phyloP scores from a whole-genome alignment of 2,797 vertebrate species.

The Parambassis ranga region DNA sequence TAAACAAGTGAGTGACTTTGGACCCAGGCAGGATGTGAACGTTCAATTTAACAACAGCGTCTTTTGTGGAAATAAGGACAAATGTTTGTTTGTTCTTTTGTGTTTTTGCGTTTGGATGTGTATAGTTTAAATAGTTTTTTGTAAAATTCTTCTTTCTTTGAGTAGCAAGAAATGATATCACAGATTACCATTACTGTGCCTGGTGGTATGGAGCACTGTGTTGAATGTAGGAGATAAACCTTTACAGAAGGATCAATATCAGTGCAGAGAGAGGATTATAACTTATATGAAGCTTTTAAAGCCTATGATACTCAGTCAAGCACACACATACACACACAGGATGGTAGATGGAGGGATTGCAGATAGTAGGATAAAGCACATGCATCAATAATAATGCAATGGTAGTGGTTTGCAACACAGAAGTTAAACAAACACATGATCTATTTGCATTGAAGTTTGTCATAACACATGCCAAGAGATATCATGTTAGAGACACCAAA shows the following conservation, averaged over 20 bases:
- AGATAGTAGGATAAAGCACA: background rate
- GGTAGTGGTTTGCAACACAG: too few relatives aligned
- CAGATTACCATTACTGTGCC: background rate
- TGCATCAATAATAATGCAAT: too few relatives aligned
- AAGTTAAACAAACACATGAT: too few relatives aligned
- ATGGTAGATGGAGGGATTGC: background rate
- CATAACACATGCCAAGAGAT: too few relatives aligned
- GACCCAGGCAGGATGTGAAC: too few relatives aligned
- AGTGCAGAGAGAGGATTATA: conserved; percentile 28
- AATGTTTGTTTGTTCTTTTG: too few relatives aligned
- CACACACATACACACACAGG: background rate
- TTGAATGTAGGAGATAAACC: conserved; percentile 11
- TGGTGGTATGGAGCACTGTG: background rate
- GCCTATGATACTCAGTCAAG: background rate
- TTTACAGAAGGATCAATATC: conserved; percentile 29
- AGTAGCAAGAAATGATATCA: background rate
- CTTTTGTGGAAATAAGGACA: too few relatives aligned
- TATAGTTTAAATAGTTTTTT: too few relatives aligned
- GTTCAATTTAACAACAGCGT: too few relatives aligned
- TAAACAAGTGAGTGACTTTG: too few relatives aligned
- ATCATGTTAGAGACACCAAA: too few relatives aligned
- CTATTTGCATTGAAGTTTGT: too few relatives aligned
- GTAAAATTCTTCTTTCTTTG: background rate
- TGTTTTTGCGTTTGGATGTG: background rate
- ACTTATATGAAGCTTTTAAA: conserved; percentile 34